A percentile compares a stretch with the other conserved stretches of the same genome.
These are phyloP conservation scores for Tetramorium parvispinum DNA, from an alignment of 1,140 invertebrate genomes.

Conservation along the genomic window DNA sequence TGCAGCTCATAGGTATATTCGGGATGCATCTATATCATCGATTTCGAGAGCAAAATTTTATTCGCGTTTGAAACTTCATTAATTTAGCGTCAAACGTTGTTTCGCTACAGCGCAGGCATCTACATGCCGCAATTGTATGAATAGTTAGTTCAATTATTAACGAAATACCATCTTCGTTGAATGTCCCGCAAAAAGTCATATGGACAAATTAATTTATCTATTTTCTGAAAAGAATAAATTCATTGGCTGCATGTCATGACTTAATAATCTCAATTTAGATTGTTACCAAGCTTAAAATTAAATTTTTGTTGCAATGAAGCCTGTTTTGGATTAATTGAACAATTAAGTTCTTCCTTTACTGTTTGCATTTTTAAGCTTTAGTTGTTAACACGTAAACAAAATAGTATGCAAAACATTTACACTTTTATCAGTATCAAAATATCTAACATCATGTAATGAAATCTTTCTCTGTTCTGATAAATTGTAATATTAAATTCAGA, in stretches of 20 bases:
- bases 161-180: background rate
- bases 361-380: background rate
- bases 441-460: background rate
- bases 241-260: background rate
- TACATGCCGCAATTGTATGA: background rate
- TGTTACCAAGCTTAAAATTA: background rate
- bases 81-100: constrained; percentile 53
- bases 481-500: background rate
- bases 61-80: constrained; percentile 57
- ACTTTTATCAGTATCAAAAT: constrained; percentile 13
- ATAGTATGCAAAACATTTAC: background rate
- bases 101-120: background rate
- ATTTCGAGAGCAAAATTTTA: constrained; percentile 45
- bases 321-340: background rate
- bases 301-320: background rate
- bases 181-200: background rate
- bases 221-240: constrained; percentile 14
- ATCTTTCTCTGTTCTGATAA: background rate
- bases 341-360: background rate
- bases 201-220: constrained; percentile 7
- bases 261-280: constrained; percentile 7
- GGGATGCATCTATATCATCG: constrained; percentile 33
- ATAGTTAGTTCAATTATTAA: background rate
- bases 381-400: background rate
- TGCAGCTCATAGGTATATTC: constrained; percentile 41